Evolutionary conservation across 37 sponge, comb jelly and placozoan species (phyloP).

Genomic region (Eunapius fragilis): DNA sequence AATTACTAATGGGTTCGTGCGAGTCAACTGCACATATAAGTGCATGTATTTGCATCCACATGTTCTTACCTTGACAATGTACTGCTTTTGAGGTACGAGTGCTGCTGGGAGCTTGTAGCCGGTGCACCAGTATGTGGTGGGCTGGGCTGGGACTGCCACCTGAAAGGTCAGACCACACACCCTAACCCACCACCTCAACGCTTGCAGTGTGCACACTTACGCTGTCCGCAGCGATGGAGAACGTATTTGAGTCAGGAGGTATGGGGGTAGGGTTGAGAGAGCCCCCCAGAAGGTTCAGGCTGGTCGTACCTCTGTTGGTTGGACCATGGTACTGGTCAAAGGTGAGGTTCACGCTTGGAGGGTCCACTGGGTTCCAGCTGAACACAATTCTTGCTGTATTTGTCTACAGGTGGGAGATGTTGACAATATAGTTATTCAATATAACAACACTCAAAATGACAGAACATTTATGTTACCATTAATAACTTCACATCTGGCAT

Average conservation of each 20-base stretch:
- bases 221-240: neutral
- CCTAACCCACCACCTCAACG: too few species aligned
- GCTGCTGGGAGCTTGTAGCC: slow-evolving; percentile 9
- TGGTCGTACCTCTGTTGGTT: neutral
- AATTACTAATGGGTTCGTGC: too few species aligned
- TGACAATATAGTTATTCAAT: neutral
- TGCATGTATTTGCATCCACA: neutral
- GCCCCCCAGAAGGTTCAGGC: neutral
- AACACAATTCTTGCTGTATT: neutral
- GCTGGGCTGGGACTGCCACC: slow-evolving; percentile 13
- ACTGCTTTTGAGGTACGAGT: slow-evolving; percentile 1
- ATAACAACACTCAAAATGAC: too few species aligned
- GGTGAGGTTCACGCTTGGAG: neutral
- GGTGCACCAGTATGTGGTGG: slow-evolving; percentile 51
- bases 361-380: neutral
- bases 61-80: slow-evolving; percentile 32
- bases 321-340: neutral
- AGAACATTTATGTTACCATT: too few species aligned
- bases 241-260: neutral
- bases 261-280: neutral
- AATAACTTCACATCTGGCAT: too few species aligned
- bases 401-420: neutral
- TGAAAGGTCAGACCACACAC: too few species aligned
- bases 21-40: neutral
- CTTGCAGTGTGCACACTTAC: neutral